Conservation (phyloP, 2,888 invertebrate genomes). For the Isoperla grammatica region DNA sequence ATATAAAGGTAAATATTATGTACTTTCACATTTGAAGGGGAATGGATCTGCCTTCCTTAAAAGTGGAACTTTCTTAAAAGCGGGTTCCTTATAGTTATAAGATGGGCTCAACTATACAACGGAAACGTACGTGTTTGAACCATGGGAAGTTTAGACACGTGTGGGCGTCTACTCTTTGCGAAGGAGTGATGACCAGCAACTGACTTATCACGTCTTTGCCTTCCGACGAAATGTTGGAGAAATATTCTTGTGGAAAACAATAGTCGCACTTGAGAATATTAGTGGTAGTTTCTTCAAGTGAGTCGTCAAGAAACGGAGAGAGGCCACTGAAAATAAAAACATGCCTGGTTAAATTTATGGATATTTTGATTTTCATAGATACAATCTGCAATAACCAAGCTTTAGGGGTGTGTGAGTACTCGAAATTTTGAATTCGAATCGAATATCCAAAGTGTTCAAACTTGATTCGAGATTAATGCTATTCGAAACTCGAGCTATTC, state of each 20-base stretch:
- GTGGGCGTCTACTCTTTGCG: constrained; percentile 46
- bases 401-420: background rate
- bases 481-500: no score
- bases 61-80: no score
- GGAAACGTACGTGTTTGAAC: constrained; percentile 42
- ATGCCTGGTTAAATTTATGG: constrained; percentile 11
- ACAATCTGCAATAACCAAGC: background rate
- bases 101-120: no score
- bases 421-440: no score
- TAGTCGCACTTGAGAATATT: constrained; percentile 78
- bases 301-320: constrained; percentile 80
- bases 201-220: constrained; percentile 62
- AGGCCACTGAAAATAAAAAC: constrained; percentile 50
- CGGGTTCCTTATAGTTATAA: no score
- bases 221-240: constrained; percentile 58
- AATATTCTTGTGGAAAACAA: constrained; percentile 76
- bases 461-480: no score
- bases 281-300: constrained; percentile 75
- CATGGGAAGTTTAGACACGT: constrained; percentile 45
- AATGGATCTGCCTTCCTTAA: no score
- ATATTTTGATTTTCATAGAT: background rate
- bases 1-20: no score
- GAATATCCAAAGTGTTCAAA: no score
- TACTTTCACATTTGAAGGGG: no score
- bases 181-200: constrained; percentile 55